These are phyloP conservation scores for Colostygia pectinataria DNA, from an alignment of 2,888 invertebrate genomes.

Conservation along the genomic window DNA sequence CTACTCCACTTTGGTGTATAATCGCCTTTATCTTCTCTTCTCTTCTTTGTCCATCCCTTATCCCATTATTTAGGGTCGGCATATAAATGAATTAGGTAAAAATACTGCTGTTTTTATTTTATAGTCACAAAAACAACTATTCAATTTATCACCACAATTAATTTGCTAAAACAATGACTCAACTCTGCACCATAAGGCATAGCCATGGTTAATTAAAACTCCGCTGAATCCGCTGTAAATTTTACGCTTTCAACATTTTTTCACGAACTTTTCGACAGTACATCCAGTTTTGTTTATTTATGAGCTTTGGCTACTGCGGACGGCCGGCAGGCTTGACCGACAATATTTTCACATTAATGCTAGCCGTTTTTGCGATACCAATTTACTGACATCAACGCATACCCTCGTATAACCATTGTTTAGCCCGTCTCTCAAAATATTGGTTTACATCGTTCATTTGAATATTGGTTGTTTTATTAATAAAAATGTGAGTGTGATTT, in stretches of 20 bases:
- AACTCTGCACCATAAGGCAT: slow-evolving; percentile 40
- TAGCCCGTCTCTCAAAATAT: slow-evolving; percentile 43
- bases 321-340: slow-evolving; percentile 66
- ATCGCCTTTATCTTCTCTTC: too few species aligned
- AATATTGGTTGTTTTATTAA: slow-evolving; percentile 2
- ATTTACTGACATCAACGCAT: slow-evolving; percentile 56
- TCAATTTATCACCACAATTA: slow-evolving; percentile 11
- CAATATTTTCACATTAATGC: slow-evolving; percentile 69
- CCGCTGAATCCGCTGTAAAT: slow-evolving; percentile 77
- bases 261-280: slow-evolving; percentile 75
- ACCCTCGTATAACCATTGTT: slow-evolving; percentile 44
- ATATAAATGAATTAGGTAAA: too few species aligned
- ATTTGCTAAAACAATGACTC: slow-evolving; percentile 21
- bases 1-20: too few species aligned
- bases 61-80: too few species aligned
- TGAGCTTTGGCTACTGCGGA: slow-evolving; percentile 72
- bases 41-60: too few species aligned
- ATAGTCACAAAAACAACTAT: neutral
- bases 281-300: slow-evolving; percentile 82
- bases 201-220: slow-evolving; percentile 76
- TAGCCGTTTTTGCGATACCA: slow-evolving; percentile 61
- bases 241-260: slow-evolving; percentile 70
- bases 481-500: neutral
- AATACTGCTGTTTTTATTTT: too few species aligned
- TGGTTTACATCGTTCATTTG: slow-evolving; percentile 32